These are phyloP conservation scores for Antigone vipio DNA, from an alignment of 2,113 vertebrate genomes.

Conservation along the genomic window DNA sequence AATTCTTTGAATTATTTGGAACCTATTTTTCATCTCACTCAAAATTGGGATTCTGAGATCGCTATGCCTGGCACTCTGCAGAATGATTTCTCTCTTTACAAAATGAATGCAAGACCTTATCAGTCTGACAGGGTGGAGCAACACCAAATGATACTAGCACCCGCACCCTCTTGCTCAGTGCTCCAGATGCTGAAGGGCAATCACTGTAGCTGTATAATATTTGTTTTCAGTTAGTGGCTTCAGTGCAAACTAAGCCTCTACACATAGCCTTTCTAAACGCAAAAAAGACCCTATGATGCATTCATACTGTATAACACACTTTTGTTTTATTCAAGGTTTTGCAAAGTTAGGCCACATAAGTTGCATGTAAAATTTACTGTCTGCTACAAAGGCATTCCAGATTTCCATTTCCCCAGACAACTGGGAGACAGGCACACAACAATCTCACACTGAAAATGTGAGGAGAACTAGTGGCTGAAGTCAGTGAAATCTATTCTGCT, in stretches of 20 bases:
- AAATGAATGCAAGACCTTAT: background rate
- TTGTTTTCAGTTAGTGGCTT: background rate
- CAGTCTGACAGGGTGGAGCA: background rate
- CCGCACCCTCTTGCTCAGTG: background rate
- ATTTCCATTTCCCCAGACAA: constrained; percentile 9
- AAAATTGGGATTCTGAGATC: background rate
- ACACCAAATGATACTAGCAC: background rate
- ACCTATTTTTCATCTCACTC: background rate
- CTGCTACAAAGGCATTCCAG: constrained; percentile 27
- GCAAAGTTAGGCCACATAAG: background rate
- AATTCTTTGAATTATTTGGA: constrained; percentile 38
- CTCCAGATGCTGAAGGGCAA: background rate
- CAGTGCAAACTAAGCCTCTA: background rate
- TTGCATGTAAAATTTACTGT: constrained; percentile 25
- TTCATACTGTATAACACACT: background rate
- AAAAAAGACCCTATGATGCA: background rate
- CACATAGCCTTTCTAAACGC: background rate
- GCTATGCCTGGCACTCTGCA: background rate
- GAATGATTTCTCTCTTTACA: background rate
- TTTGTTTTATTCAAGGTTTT: constrained; percentile 48
- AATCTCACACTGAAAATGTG: background rate
- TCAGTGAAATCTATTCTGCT: background rate
- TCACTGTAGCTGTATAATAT: background rate
- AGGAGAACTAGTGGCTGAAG: background rate
- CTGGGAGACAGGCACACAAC: constrained; percentile 6